A percentile compares a stretch with the other conserved stretches of the same genome.
These are phyloP conservation scores for Lordiphosa andalusiaca DNA, from an alignment of 2,888 invertebrate species.

Conservation along the genomic window DNA sequence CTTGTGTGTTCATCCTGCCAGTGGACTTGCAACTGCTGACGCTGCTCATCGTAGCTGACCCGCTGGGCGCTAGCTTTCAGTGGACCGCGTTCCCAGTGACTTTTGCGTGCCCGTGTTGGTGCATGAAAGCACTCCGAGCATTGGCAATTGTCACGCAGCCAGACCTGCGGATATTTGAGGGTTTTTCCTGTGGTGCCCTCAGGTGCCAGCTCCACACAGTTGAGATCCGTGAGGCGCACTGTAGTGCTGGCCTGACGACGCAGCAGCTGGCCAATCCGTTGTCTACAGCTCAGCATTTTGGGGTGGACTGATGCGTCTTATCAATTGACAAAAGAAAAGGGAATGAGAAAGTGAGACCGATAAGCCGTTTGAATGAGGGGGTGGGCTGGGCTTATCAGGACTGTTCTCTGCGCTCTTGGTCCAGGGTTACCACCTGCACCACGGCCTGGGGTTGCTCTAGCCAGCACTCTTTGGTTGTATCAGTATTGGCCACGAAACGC, in stretches of 20 bases:
- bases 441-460: conserved; percentile 73
- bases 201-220: conserved; percentile 47
- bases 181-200: conserved; percentile 23
- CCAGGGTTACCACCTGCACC: conserved; percentile 46
- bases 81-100: conserved; percentile 82
- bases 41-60: conserved; percentile 40
- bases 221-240: conserved; percentile 37
- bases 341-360: too few relatives aligned
- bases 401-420: conserved; percentile 14
- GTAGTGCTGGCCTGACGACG: conserved; percentile 24
- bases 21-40: conserved; percentile 74
- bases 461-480: conserved; percentile 73
- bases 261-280: conserved; percentile 43
- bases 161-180: conserved; percentile 84
- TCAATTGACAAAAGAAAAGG: too few relatives aligned
- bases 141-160: conserved; percentile 88
- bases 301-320: conserved; percentile 31
- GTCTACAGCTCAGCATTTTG: conserved; percentile 59
- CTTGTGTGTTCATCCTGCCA: conserved; percentile 85
- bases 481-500: conserved; percentile 63
- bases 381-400: conserved; percentile 1
- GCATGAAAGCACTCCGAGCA: conserved; percentile 85
- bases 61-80: conserved; percentile 80
- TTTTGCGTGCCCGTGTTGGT: conserved; percentile 83
- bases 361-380: too few relatives aligned